Evolutionary conservation across 2,888 invertebrate genomes (phyloP).

Genomic region (Elysia crispata): DNA sequence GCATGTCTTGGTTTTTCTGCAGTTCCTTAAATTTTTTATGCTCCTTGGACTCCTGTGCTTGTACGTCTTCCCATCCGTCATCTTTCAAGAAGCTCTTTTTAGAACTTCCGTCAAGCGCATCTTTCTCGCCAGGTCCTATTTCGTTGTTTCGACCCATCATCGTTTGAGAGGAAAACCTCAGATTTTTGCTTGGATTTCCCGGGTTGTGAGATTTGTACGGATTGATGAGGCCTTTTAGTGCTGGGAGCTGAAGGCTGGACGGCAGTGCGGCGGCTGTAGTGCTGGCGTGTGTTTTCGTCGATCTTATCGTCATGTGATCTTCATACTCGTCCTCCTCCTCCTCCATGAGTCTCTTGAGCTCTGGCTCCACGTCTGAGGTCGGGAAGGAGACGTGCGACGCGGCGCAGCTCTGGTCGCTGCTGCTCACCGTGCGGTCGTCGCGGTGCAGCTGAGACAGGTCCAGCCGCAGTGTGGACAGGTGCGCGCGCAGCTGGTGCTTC

Average conservation of each 20-base stretch:
- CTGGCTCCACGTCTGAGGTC: not conserved
- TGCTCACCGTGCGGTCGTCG: constrained; percentile 21
- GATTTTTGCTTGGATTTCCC: not conserved
- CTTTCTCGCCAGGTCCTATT: not conserved
- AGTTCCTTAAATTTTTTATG: constrained; percentile 25
- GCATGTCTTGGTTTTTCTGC: constrained; percentile 19
- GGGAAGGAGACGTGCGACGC: constrained; percentile 1
- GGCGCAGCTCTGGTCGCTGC: not conserved
- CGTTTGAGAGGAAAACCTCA: not conserved
- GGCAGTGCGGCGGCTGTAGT: not conserved
- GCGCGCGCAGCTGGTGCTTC: constrained; percentile 32
- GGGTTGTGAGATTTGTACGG: not conserved
- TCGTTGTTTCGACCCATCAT: not conserved
- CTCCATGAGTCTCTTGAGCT: constrained; percentile 31
- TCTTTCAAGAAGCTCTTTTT: constrained; percentile 4
- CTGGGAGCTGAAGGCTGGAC: not conserved
- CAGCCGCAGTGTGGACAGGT: constrained; percentile 23
- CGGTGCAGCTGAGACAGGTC: constrained; percentile 38
- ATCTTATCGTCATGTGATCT: not conserved
- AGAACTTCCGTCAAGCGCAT: not conserved
- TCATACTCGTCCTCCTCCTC: constrained; percentile 12
- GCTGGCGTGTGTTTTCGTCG: not conserved
- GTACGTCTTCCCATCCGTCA: not conserved
- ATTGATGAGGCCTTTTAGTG: not conserved
- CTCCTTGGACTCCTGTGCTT: constrained; percentile 7